Evolutionary conservation across 2,888 invertebrate species (phyloP).

Genomic region (Pegoplata infirma): DNA sequence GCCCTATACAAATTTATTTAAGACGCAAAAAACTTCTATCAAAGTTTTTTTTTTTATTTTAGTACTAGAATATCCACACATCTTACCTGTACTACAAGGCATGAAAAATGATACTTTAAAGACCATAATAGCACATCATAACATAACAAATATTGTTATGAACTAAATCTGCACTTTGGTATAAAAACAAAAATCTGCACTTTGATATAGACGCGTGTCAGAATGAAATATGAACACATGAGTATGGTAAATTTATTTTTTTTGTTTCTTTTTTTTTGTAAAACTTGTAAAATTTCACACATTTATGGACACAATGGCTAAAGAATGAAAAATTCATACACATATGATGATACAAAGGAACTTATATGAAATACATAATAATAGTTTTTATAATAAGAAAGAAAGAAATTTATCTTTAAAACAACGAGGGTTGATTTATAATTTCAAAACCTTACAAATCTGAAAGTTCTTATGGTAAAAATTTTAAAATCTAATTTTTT

Average conservation of each 20-base stretch:
- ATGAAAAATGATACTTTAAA: conserved; percentile 1
- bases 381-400: not conserved
- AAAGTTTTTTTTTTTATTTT: no score
- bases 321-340: not conserved
- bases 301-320: not conserved
- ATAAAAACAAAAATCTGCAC: not conserved
- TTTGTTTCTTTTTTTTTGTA: not conserved
- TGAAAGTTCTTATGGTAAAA: no score
- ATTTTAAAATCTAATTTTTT: no score
- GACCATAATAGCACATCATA: not conserved
- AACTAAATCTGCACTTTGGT: not conserved
- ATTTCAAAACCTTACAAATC: no score
- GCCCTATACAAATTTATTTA: no score
- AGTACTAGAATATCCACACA: not conserved
- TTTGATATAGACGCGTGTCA: not conserved
- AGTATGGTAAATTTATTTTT: conserved; percentile 1
- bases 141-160: not conserved
- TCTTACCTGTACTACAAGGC: not conserved
- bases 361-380: not conserved
- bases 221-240: not conserved
- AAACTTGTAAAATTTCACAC: conserved; percentile 13
- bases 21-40: no score
- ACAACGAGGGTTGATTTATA: not conserved
- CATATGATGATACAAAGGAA: no score
- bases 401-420: not conserved